Conservation (phyloP, 2,888 invertebrate genomes). For the Lamproptera curius region DNA sequence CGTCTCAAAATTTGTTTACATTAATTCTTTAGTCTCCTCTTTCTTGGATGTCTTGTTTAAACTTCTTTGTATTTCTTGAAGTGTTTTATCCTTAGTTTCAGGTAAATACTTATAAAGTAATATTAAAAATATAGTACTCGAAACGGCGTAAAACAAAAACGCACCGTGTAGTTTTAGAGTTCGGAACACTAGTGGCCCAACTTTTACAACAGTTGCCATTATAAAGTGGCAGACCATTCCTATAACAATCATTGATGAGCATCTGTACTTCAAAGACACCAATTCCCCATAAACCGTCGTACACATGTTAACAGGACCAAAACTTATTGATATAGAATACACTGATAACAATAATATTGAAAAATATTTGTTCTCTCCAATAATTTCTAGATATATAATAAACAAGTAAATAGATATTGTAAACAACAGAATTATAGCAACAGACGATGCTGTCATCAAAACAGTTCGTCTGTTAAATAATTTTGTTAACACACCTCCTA, state of each 20-base stretch:
- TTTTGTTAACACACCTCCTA: constrained; percentile 45
- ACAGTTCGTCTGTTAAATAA: constrained; percentile 38
- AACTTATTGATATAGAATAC: constrained; percentile 48
- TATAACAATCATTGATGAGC: constrained; percentile 7
- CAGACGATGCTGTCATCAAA: constrained; percentile 26
- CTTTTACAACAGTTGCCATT: constrained; percentile 19
- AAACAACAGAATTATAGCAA: constrained; percentile 25
- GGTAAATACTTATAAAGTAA: constrained; percentile 30
- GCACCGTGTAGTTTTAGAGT: constrained; percentile 24
- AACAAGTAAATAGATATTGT: constrained; percentile 27
- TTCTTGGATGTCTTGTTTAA: background rate
- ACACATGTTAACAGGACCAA: constrained; percentile 52
- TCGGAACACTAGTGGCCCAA: constrained; percentile 24
- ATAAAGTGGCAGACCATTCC: background rate
- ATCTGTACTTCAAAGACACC: constrained; percentile 20
- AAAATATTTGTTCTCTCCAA: constrained; percentile 30
- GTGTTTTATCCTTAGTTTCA: constrained; percentile 34
- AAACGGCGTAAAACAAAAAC: constrained; percentile 29
- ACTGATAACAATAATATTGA: constrained; percentile 38
- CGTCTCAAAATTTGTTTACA: too few species aligned
- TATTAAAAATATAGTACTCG: constrained; percentile 14
- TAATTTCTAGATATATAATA: constrained; percentile 20
- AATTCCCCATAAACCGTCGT: constrained; percentile 40
- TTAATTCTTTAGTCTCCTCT: background rate
- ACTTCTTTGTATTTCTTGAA: constrained; percentile 31